Conservation (phyloP, 2,888 invertebrate species). For the Diadromus collaris region DNA sequence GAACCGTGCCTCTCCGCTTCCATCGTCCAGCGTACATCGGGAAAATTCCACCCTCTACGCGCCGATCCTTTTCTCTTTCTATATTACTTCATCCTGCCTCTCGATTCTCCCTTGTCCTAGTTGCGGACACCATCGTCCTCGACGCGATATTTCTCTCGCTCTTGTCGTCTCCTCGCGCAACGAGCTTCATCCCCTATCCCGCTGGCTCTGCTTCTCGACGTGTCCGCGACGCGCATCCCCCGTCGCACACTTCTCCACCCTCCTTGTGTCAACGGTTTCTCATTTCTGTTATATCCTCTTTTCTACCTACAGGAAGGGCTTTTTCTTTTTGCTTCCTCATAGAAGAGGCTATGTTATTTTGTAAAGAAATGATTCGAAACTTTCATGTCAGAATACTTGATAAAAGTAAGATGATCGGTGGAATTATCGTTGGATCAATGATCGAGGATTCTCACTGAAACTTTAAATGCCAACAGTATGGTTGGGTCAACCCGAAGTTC, state of each 20-base stretch:
- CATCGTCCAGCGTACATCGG: slow-evolving; percentile 65
- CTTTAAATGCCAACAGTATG: too few relatives aligned
- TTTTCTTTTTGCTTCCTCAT: slow-evolving; percentile 35
- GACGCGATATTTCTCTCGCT: slow-evolving; percentile 16
- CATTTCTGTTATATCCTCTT: slow-evolving; percentile 40
- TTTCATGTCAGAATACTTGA: too few relatives aligned
- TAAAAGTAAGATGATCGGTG: too few relatives aligned
- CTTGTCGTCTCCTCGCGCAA: slow-evolving; percentile 11
- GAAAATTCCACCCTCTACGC: slow-evolving; percentile 63
- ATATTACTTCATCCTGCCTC: slow-evolving; percentile 27
- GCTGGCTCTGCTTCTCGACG: slow-evolving; percentile 46
- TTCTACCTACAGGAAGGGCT: slow-evolving; percentile 6
- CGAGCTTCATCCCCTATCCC: slow-evolving; percentile 30
- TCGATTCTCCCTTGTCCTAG: slow-evolving; percentile 24
- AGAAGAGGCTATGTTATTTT: too few relatives aligned
- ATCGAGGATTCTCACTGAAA: too few relatives aligned
- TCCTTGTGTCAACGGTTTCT: slow-evolving; percentile 40
- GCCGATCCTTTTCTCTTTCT: slow-evolving; percentile 14
- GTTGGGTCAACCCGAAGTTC: too few relatives aligned
- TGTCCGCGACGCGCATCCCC: slow-evolving; percentile 37
- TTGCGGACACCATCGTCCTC: slow-evolving; percentile 24
- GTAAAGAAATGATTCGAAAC: slow-evolving; percentile 6
- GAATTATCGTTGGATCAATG: background rate
- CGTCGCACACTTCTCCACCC: slow-evolving; percentile 33
- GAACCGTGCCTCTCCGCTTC: slow-evolving; percentile 61